Conservation (phyloP, 2,113 vertebrate genomes). For the Scomber japonicus region DNA sequence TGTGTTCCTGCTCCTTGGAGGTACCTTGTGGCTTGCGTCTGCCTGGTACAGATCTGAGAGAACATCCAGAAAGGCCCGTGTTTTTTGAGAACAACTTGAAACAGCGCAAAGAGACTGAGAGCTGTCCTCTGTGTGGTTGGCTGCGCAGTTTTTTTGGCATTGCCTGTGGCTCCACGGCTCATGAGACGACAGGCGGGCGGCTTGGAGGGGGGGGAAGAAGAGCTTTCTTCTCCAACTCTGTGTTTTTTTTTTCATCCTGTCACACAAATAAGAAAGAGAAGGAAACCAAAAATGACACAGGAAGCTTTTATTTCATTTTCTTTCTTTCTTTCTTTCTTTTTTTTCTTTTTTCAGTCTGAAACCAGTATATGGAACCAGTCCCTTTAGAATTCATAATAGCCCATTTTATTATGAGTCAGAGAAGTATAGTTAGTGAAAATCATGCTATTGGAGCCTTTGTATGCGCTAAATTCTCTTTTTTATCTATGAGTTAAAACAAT, state of each 20-base stretch:
- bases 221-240: slow-evolving; percentile 63
- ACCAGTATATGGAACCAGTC: slow-evolving; percentile 67
- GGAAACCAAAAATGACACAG: slow-evolving; percentile 77
- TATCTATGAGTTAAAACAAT: slow-evolving; percentile 71
- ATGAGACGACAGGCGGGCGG: slow-evolving; percentile 61
- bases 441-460: slow-evolving; percentile 32
- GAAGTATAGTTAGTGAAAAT: slow-evolving; percentile 26
- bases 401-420: slow-evolving; percentile 67
- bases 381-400: slow-evolving; percentile 63
- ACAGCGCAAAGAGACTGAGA: slow-evolving; percentile 59
- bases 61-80: slow-evolving; percentile 65
- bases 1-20: slow-evolving; percentile 41
- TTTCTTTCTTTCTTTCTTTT: slow-evolving; percentile 27
- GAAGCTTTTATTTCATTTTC: slow-evolving; percentile 71
- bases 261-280: slow-evolving; percentile 56
- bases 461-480: slow-evolving; percentile 52
- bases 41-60: slow-evolving; percentile 72
- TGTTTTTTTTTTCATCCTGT: slow-evolving; percentile 52
- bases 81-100: slow-evolving; percentile 77
- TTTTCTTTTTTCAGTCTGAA: slow-evolving; percentile 45
- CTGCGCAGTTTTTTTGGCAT: slow-evolving; percentile 68
- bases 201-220: slow-evolving; percentile 50
- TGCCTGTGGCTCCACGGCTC: slow-evolving; percentile 75
- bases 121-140: slow-evolving; percentile 72
- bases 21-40: slow-evolving; percentile 56